Percentiles rank a stretch among this genome's conserved stretches.
Conservation (phyloP, 2,113 vertebrate genomes). For the Semicossyphus pulcher region DNA sequence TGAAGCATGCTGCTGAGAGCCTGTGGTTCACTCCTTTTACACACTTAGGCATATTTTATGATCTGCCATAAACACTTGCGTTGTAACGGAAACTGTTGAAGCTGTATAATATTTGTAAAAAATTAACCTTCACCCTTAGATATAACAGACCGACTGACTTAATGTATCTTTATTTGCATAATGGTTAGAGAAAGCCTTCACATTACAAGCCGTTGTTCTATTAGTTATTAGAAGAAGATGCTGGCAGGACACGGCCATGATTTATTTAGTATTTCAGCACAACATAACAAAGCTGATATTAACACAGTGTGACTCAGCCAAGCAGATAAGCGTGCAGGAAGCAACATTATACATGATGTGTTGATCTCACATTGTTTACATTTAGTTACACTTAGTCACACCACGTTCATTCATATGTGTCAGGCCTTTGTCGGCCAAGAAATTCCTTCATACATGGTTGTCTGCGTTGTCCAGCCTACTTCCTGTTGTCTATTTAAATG, state of each 20-base stretch:
- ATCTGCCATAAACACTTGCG: no score
- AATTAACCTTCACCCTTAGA: no score
- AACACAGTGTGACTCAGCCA: conserved; percentile 40
- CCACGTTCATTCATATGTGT: conserved; percentile 10
- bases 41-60: conserved; percentile 1
- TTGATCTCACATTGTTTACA: conserved; percentile 48
- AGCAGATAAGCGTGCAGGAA: conserved; percentile 3
- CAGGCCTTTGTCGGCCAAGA: neutral
- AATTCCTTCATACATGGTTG: conserved; percentile 11
- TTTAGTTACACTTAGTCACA: conserved; percentile 29
- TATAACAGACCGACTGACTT: neutral
- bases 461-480: conserved; percentile 15
- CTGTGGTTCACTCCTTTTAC: conserved; percentile 23
- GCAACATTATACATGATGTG: conserved; percentile 10
- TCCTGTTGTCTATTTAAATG: conserved; percentile 42
- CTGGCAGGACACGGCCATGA: conserved; percentile 22
- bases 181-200: neutral
- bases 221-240: conserved; percentile 25
- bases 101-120: no score
- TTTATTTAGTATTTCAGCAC: conserved; percentile 46
- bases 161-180: neutral
- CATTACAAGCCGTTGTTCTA: neutral
- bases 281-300: conserved; percentile 42
- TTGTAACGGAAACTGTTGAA: no score
- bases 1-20: neutral